phyloP scores from a whole-genome alignment of 2,888 invertebrate species.

The Saturnia japonica region DNA sequence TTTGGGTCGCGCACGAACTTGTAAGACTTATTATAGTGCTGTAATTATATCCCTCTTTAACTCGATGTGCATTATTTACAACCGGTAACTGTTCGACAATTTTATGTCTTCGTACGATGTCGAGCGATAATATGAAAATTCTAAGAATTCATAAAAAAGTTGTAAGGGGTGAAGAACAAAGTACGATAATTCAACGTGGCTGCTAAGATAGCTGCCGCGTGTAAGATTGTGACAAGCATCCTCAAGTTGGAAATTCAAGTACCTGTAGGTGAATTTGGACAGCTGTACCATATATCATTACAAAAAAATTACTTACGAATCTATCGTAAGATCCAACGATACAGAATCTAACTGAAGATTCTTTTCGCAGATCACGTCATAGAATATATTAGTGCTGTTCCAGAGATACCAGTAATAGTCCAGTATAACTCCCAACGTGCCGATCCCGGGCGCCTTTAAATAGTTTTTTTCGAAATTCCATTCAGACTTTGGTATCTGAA shows the following conservation, averaged over 20 bases:
- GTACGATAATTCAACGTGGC: too few relatives aligned
- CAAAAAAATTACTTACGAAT: slow-evolving; percentile 45
- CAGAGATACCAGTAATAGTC: slow-evolving; percentile 62
- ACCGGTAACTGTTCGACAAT: too few relatives aligned
- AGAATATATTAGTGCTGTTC: slow-evolving; percentile 60
- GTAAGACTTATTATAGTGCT: too few relatives aligned
- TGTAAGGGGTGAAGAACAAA: too few relatives aligned
- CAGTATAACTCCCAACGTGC: slow-evolving; percentile 49
- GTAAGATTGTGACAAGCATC: background rate
- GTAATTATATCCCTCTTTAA: too few relatives aligned
- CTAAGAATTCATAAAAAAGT: too few relatives aligned
- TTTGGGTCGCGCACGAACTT: too few relatives aligned
- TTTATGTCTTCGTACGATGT: too few relatives aligned
- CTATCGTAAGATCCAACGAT: slow-evolving; percentile 47
- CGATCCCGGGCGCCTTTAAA: slow-evolving; percentile 34
- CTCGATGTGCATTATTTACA: too few relatives aligned
- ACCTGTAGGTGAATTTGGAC: background rate
- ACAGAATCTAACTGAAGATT: slow-evolving; percentile 49
- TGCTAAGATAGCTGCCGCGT: too few relatives aligned
- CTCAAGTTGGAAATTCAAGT: background rate
- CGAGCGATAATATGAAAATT: too few relatives aligned
- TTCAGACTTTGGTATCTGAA: slow-evolving; percentile 55
- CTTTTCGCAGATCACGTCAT: slow-evolving; percentile 68
- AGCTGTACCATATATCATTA: background rate
- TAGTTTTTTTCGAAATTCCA: slow-evolving; percentile 48